Conservation (phyloP, 1,140 invertebrate species). For the Semibalanus balanoides region DNA sequence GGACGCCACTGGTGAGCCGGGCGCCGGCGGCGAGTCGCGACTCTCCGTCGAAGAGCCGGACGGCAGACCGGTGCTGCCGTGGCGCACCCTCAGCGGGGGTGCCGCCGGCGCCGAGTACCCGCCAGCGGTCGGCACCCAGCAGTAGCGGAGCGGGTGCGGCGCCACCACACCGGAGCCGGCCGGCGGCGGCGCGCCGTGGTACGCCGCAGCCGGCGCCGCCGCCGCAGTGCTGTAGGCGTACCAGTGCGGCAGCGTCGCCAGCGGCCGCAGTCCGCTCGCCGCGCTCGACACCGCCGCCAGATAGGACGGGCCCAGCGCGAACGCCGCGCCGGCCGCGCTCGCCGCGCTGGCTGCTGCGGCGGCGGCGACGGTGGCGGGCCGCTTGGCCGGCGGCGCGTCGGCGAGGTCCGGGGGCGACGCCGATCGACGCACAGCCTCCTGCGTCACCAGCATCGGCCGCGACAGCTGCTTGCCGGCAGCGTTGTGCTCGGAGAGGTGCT, state of each 20-base stretch:
- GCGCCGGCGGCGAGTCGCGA: background rate
- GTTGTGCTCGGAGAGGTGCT: conserved; percentile 76
- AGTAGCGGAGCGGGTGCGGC: conserved; percentile 4
- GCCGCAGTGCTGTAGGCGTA: background rate
- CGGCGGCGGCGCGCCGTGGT: background rate
- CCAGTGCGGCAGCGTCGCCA: background rate
- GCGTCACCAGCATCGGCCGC: conserved; percentile 24
- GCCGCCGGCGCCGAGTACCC: background rate
- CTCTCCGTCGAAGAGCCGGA: background rate
- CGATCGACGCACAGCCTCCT: conserved; percentile 17
- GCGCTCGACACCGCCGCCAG: conserved; percentile 4
- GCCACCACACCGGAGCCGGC: background rate
- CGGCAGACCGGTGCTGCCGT: background rate
- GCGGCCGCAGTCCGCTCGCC: background rate
- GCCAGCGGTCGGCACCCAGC: background rate
- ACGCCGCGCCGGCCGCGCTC: conserved; percentile 5
- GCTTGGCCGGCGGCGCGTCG: conserved; percentile 20
- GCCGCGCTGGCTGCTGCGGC: background rate
- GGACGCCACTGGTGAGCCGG: background rate
- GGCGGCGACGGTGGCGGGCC: background rate
- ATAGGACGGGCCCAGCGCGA: background rate
- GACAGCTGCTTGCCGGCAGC: conserved; percentile 30
- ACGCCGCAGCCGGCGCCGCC: background rate
- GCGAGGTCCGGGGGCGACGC: background rate
- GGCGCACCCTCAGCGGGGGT: no score